These are phyloP conservation scores for Steatocranus sp. DNA, from an alignment of 2,797 vertebrate species.

Conservation along the genomic window DNA sequence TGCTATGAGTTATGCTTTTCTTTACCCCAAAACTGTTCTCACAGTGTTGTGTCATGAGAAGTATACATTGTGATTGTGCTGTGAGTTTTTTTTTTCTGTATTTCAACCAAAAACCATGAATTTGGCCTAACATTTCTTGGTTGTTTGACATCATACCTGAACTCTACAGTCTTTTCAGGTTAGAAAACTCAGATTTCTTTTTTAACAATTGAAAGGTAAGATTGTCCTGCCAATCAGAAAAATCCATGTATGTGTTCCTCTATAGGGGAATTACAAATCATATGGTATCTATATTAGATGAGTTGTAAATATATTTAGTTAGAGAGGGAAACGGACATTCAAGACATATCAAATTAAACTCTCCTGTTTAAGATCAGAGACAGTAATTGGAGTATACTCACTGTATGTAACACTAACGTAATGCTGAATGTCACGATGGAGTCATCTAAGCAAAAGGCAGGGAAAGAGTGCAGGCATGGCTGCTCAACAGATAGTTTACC, in stretches of 20 bases:
- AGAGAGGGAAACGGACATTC: not conserved
- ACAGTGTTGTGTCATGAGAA: not conserved
- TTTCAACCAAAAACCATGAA: not conserved
- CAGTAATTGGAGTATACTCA: not conserved
- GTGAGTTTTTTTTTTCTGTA: not conserved
- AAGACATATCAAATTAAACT: not conserved
- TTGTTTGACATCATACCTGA: not conserved
- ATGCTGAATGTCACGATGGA: not conserved
- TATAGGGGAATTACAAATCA: not conserved
- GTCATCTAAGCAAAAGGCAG: not conserved
- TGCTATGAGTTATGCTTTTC: not conserved
- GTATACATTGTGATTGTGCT: not conserved
- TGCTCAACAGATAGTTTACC: not conserved
- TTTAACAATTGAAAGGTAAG: not conserved
- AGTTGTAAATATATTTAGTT: not conserved
- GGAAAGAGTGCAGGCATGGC: not conserved
- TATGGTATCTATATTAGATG: not conserved
- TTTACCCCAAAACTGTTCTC: not conserved
- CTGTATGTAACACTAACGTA: not conserved
- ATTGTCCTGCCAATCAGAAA: not conserved
- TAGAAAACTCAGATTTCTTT: not conserved
- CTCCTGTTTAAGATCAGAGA: not conserved
- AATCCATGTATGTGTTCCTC: not conserved
- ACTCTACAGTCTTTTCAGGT: not conserved
- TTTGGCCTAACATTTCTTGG: not conserved